Conservation (phyloP, 2,113 vertebrate genomes). For the Scytalopus superciliaris region DNA sequence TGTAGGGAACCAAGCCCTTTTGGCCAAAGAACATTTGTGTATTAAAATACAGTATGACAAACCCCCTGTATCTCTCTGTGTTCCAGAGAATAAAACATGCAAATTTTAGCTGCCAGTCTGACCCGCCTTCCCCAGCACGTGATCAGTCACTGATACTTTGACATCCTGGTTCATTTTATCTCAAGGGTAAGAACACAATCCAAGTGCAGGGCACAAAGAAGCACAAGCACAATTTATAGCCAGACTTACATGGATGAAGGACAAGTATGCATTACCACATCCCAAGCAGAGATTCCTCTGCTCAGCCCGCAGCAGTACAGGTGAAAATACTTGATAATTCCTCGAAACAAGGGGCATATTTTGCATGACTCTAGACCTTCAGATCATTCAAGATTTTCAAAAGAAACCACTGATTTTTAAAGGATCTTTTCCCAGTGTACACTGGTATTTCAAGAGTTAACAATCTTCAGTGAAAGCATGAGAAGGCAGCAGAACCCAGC, state of each 20-base stretch:
- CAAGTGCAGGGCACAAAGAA: background rate
- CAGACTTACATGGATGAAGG: background rate
- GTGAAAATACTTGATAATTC: background rate
- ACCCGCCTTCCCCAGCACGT: accelerated
- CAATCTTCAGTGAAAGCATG: background rate
- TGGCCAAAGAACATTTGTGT: background rate
- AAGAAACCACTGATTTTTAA: background rate
- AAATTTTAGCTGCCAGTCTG: background rate
- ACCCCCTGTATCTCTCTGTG: accelerated
- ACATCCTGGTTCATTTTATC: background rate
- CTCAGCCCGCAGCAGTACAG: background rate
- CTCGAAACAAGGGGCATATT: background rate
- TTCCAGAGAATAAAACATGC: background rate
- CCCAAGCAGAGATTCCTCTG: background rate
- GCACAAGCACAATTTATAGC: background rate
- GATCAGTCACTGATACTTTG: accelerated
- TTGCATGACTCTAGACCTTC: background rate
- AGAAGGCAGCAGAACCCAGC: background rate
- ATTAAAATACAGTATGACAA: background rate
- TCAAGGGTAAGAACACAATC: background rate
- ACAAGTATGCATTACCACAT: background rate
- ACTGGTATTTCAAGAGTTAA: slow-evolving; percentile 43
- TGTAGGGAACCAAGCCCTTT: background rate
- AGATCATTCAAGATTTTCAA: background rate
- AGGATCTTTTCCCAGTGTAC: background rate